Conservation (phyloP, 2,888 invertebrate genomes). For the Pollenia labialis region DNA sequence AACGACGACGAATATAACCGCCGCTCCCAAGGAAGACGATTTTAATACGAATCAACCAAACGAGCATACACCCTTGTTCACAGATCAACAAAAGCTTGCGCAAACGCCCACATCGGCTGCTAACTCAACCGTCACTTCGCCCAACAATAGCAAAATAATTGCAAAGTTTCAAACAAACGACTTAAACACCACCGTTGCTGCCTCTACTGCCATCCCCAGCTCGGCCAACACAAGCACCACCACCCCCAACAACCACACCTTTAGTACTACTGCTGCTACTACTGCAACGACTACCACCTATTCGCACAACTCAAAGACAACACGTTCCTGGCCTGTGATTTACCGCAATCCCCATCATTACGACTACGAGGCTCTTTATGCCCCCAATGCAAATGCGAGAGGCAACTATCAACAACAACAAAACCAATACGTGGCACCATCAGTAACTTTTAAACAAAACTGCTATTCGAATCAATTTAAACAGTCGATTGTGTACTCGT, state of each 20-base stretch:
- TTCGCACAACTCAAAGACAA: slow-evolving; percentile 83
- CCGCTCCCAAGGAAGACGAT: slow-evolving; percentile 71
- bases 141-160: slow-evolving; percentile 64
- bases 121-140: slow-evolving; percentile 44
- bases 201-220: slow-evolving; percentile 70
- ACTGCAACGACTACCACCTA: slow-evolving; percentile 78
- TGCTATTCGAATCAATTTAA: slow-evolving; percentile 82
- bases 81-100: slow-evolving; percentile 46
- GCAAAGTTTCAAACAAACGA: slow-evolving; percentile 62
- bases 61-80: slow-evolving; percentile 79
- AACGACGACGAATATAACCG: slow-evolving; percentile 72
- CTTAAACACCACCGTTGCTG: slow-evolving; percentile 54
- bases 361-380: slow-evolving; percentile 83
- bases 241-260: slow-evolving; percentile 58
- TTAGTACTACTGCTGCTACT: slow-evolving; percentile 62
- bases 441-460: slow-evolving; percentile 79
- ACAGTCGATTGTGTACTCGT: slow-evolving; percentile 81
- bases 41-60: slow-evolving; percentile 75
- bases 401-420: slow-evolving; percentile 40
- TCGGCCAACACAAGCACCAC: slow-evolving; percentile 42
- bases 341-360: slow-evolving; percentile 84
- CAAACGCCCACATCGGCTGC: slow-evolving; percentile 38
- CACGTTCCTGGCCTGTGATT: slow-evolving; percentile 84
- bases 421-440: slow-evolving; percentile 58
- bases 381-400: slow-evolving; percentile 74